Evolutionary conservation across 1,140 invertebrate genomes (phyloP).

Genomic region (Drosophila guanche): DNA sequence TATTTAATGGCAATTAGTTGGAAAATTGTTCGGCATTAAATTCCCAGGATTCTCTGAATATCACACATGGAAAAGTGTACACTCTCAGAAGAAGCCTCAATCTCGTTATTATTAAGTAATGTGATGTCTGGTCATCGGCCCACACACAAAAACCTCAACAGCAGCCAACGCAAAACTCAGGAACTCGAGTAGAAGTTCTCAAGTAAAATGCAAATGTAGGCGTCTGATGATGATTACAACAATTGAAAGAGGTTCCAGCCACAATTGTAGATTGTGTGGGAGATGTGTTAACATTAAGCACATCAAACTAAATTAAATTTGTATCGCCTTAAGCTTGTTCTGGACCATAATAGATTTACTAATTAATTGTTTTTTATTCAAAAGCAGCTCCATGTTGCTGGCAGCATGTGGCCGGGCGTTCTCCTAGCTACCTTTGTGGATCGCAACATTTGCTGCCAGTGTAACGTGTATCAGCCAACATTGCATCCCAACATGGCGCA

Average conservation of each 20-base stretch:
- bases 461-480: constrained; percentile 51
- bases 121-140: constrained; percentile 36
- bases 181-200: constrained; percentile 40
- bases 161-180: constrained; percentile 10
- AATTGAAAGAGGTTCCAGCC: constrained; percentile 3
- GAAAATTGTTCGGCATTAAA: constrained; percentile 57
- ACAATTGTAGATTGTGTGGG: constrained; percentile 23
- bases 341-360: constrained; percentile 5
- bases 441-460: constrained; percentile 58
- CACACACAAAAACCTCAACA: constrained; percentile 31
- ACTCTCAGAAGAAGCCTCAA: constrained; percentile 11
- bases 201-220: constrained; percentile 12
- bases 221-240: constrained; percentile 32
- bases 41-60: constrained; percentile 33
- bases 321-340: not conserved
- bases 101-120: constrained; percentile 57
- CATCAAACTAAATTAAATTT: constrained; percentile 25
- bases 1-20: constrained; percentile 75
- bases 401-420: constrained; percentile 34
- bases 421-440: constrained; percentile 32
- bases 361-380: not conserved
- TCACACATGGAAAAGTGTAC: constrained; percentile 33
- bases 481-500: constrained; percentile 58
- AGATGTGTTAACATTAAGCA: constrained; percentile 29
- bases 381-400: constrained; percentile 1